Base-by-base conservation (phyloP, 2,797 vertebrate species). In the Acropternis orthonyx region DNA sequence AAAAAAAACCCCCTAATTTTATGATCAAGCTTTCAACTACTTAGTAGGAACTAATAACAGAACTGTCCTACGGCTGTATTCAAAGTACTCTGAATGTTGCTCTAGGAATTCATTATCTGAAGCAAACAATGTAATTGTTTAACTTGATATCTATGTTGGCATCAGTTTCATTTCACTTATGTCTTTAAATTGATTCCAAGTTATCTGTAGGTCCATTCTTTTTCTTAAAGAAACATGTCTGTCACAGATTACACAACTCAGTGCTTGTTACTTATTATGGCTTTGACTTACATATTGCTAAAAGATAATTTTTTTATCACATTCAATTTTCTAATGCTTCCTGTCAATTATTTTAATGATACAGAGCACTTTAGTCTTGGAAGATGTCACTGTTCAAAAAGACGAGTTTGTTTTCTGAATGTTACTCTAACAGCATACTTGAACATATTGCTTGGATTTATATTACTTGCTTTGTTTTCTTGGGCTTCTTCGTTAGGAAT, bases 381-480 rank as follows among this genome's bases (percentile, higher is more conserved):
- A 74, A 85, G 22, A 37, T 44, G 30, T n/a, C 44, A 79, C 24
- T 16, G 7, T 4, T 20, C 15, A 79, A 84, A 88, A 77, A 67
- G 24, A 72, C 5, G 5, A 52, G 14, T 32, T 80, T 81, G 26
- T 88, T 89, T 84, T 65, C 74, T 54, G 23, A 77, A 36, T 14
- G 22, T 16, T 48, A 66, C 18, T 26, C 81, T 67, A 88, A 89
- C 12, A 71, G 23, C 24, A 66, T 32, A 73, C 17, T 82, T 82
- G 72, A 58, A 56, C 20, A 61, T 68, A 75, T 7, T 93, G 74
- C 62, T 93, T 86, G 48, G 56, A 94, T 91, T 94, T 91, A 10
- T 94, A 81, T 52, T 85, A 62, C 36, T 81, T 86, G 44, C 62
- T 54, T 97, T 75, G 83, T 54, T 94, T 90, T 80, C 76, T 90